These are phyloP conservation scores for Drosophila simulans DNA, from an alignment of 1,140 invertebrate species.

Conservation along the genomic window DNA sequence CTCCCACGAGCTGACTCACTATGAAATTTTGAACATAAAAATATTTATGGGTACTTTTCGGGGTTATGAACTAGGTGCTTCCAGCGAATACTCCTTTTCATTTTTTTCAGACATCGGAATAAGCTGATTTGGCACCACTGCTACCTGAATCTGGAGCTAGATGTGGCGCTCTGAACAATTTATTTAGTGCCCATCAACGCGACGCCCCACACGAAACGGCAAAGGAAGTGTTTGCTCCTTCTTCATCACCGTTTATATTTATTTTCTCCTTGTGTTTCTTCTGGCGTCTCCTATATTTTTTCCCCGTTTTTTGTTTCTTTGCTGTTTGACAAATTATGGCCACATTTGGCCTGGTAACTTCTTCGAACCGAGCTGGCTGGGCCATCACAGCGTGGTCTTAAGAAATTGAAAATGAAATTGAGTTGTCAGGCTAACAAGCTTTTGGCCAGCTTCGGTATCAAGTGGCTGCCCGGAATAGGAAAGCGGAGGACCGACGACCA, in stretches of 20 bases:
- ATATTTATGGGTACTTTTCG: not conserved
- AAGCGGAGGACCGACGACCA: not conserved
- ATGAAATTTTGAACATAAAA: no score
- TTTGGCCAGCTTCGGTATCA: constrained; percentile 49
- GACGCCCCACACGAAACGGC: constrained; percentile 19
- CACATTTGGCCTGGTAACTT: constrained; percentile 58
- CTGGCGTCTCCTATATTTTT: constrained; percentile 18
- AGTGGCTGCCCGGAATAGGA: constrained; percentile 38
- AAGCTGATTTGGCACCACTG: constrained; percentile 15
- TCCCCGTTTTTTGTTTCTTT: constrained; percentile 7
- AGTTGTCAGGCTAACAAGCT: constrained; percentile 73
- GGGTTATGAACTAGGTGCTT: not conserved
- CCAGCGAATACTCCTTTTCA: not conserved
- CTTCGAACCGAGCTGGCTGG: constrained; percentile 2
- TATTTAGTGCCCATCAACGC: constrained; percentile 77
- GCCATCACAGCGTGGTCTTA: constrained; percentile 37
- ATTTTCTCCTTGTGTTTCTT: constrained; percentile 29
- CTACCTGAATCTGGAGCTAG: constrained; percentile 5
- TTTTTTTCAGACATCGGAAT: not conserved
- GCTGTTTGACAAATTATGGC: constrained; percentile 76
- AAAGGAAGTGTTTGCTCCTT: not conserved
- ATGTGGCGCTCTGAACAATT: constrained; percentile 52
- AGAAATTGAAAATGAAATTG: constrained; percentile 78
- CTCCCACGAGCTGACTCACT: no score
- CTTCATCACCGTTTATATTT: constrained; percentile 35